Base-by-base conservation (phyloP, 2,797 vertebrate genomes). In the Eremophila alpestris region DNA sequence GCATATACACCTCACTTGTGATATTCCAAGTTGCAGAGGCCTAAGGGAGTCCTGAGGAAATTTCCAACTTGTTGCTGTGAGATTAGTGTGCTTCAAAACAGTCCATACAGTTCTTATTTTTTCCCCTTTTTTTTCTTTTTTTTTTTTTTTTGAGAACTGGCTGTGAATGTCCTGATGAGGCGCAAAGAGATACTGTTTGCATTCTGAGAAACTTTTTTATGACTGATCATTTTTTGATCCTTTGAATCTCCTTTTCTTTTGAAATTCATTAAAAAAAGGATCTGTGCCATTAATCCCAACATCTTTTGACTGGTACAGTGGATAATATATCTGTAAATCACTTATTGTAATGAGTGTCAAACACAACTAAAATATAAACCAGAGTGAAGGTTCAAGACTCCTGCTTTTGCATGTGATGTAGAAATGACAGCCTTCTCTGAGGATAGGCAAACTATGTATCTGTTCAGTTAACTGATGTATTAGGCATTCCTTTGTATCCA, bases 11-110 rank as follows among this genome's bases (percentile, higher is more conserved):
- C n/a, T 89, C 7, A 13, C 4, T 4, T 32, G 13, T 58, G 22
- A 40, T 70, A 10, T 4, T 18, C 5, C 52, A 10, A 0, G 0
- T n/a, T 78, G 24, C n/a, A 81, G 49, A 62, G 18, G 5, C 17
- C n/a, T 11, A 5, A 38, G n/a, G 13, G 10, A 74, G 11, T 38
- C 23, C 67, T 76, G 60, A 34, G 17, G 26, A 64, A 78, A 41
- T 36, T 62, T 82, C 24, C 19, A 4, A 1, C 36, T 76, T 87
- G 6, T 23, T 76, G 13, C 4, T 40, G 3, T 89, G 46, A 34
- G 18, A n/a, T 71, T 29, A 29, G 1, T 52, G 27, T 56, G 10
- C 55, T 95, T 70, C n/a, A 56, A 58, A 49, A 54, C 36, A 45
- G 4, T 40, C 13, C 55, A 12, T 59, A 29, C 15, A 15, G 7